Evolutionary conservation across 23 tunicate genomes (phyloP), one percentile per base, ranked within the genome.

Genomic region (Aplidium turbinatum): DNA sequence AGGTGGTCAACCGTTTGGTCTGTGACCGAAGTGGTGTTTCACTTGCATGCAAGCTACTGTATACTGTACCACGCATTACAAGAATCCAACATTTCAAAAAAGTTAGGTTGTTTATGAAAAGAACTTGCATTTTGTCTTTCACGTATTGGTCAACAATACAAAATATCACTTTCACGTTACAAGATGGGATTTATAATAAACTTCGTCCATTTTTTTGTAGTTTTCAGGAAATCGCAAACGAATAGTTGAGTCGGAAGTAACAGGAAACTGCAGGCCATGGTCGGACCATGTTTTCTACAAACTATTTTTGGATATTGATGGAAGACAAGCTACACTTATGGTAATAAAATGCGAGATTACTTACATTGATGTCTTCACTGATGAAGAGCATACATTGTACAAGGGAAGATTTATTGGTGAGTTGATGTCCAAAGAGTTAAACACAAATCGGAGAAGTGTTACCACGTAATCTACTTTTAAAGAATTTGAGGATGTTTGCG

Each of bases 261-360:
- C 83, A 16, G 99, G 99, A 20, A 94, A 94, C 85, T 94, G 99
- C 54, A 55, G 82, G 2, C 90, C 95, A 1, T 94, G 99, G 99
- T 86, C 94, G 13, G 99, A 94, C 27, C 89, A 94, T 57, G 90
- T 94, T 24, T 94, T 87, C 79, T 78, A 77, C 75, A 94, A 94
- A 46, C 78, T 94, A 18, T 94, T 94, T 78, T 89, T 94, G 42
- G 99, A 94, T 67, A 60, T 80, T 3, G 95, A 87, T 9, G 94
- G 94, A 47, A 38, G 89, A 45, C 46, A 76, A 25, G 90, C 99
- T 0, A 80, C 86, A 2, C 73, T 94, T 55, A 76, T 87, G 89
- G 99, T 94, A 28, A 71, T 94, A 35, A 94, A 94, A 52, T 86
- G 94, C 45, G 99, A 94, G 70, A 84, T 94, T 65, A 76, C 96